Base-by-base conservation (phyloP, 1,140 invertebrate genomes). In the Pseudomyrmex dendroicus region DNA sequence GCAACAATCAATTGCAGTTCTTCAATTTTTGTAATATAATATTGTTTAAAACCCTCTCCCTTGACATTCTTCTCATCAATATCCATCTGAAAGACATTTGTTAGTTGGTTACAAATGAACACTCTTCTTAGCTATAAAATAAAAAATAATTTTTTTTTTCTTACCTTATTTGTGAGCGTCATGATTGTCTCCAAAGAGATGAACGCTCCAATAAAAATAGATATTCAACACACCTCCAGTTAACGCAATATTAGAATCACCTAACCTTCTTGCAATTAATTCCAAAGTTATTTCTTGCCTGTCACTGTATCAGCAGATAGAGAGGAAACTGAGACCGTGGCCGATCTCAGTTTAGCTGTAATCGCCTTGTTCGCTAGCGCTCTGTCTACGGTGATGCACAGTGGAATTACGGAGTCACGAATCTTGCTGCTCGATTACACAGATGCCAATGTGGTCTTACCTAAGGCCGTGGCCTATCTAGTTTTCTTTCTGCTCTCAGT, bases 21-120 rank as follows among this genome's bases (percentile, higher is more conserved):
- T 95, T 99, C 99, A 82, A 99, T 99, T 95, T 99, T 99, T 52
- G 98, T 98, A 87, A 98, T 97, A 90, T 99, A 99, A 94, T 99
- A 99, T 2, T 98, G 97, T 73, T 97, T 96, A 90, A 99, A 98
- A 17, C 98, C 98, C 93, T 99, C 98, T 25, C 97, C 97, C 89
- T 96, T 97, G 0, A 91, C 84, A 7, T 93, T 83, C 48, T 94
- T 96, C 15, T 96, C 95, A 94, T 98, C 98, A 66, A 98, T 96
- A 83, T 98, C 98, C 98, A 98, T 98, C 97, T 98, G 92, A 89
- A 85, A 73, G 22, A 74, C 82, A 15, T 77, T 61, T 15, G 10
- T 73, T 15, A 12, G n/a, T 35, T 22, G 13, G 15, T 68, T 83
- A 61, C 22, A 62, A 70, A 66, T 52, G 48, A 57, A 17, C 48